A percentile compares a stretch with the other conserved stretches of the same genome.
Conservation (phyloP, 2,797 vertebrate species). For the Sardinella longiceps region DNA sequence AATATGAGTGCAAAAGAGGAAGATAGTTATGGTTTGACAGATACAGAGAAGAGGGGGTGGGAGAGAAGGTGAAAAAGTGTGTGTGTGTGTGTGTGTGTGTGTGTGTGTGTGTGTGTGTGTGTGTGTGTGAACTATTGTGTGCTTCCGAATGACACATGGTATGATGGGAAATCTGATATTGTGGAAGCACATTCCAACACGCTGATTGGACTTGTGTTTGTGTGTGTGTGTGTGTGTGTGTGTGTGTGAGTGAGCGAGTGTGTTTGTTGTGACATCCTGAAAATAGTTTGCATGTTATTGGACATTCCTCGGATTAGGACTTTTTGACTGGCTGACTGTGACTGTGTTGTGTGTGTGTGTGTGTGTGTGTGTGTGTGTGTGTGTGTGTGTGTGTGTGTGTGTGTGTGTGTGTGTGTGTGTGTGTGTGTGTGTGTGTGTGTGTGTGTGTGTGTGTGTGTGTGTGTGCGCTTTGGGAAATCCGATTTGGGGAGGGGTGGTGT, state of each 20-base stretch:
- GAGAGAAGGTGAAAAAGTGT: conserved; percentile 30
- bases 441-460: conserved; percentile 18
- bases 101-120: not conserved
- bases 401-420: no score
- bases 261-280: conserved; percentile 10
- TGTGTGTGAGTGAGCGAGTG: not conserved
- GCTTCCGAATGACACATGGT: not conserved
- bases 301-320: conserved; percentile 1
- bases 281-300: conserved; percentile 18
- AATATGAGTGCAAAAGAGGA: not conserved
- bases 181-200: not conserved
- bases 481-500: conserved; percentile 24
- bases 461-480: conserved; percentile 13
- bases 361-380: no score
- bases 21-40: not conserved
- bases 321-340: not conserved
- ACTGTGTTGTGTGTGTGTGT: no score
- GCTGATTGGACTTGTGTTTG: not conserved
- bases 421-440: not conserved
- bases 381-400: no score
- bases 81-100: not conserved
- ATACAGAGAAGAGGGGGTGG: not conserved
- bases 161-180: conserved; percentile 14
- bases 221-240: not conserved
- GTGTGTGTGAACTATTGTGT: no score